Evolutionary conservation across 2,113 vertebrate species (phyloP).

Genomic region (Lampris incognitus): DNA sequence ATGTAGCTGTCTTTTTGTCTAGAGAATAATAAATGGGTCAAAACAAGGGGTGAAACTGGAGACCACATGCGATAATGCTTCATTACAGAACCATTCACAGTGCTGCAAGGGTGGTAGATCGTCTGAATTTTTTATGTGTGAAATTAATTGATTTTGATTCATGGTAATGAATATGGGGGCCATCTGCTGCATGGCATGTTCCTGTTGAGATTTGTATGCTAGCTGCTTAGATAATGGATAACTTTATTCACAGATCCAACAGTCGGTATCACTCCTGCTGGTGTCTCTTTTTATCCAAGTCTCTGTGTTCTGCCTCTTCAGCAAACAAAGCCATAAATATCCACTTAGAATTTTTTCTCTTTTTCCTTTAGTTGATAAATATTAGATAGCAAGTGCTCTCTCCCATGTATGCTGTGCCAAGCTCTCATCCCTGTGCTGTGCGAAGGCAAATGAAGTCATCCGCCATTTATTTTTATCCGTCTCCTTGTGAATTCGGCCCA

Average conservation of each 20-base stretch:
- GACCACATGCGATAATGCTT: constrained; percentile 4
- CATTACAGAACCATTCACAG: not conserved
- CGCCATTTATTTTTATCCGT: constrained; percentile 69
- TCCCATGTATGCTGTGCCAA: constrained; percentile 2
- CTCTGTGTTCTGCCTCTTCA: constrained; percentile 20
- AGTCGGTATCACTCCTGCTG: constrained; percentile 45
- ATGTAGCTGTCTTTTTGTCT: not conserved
- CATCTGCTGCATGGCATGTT: constrained; percentile 69
- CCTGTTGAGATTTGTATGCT: constrained; percentile 41
- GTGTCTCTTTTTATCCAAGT: constrained; percentile 32
- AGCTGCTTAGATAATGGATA: constrained; percentile 59
- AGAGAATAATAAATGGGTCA: not conserved
- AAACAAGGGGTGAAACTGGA: not conserved
- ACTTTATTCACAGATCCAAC: constrained; percentile 48
- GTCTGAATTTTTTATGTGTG: constrained; percentile 19
- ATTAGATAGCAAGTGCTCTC: constrained; percentile 53
- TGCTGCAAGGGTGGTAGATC: not conserved
- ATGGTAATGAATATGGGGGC: constrained; percentile 56
- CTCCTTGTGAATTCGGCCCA: constrained; percentile 35
- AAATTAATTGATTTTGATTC: constrained; percentile 49
- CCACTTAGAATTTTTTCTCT: constrained; percentile 25
- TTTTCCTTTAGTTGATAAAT: constrained; percentile 63
- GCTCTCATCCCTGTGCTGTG: constrained; percentile 43
- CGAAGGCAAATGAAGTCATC: constrained; percentile 46
- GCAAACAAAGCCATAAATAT: constrained; percentile 43